Conservation (phyloP, 2,797 vertebrate genomes). For the Channa striata region DNA sequence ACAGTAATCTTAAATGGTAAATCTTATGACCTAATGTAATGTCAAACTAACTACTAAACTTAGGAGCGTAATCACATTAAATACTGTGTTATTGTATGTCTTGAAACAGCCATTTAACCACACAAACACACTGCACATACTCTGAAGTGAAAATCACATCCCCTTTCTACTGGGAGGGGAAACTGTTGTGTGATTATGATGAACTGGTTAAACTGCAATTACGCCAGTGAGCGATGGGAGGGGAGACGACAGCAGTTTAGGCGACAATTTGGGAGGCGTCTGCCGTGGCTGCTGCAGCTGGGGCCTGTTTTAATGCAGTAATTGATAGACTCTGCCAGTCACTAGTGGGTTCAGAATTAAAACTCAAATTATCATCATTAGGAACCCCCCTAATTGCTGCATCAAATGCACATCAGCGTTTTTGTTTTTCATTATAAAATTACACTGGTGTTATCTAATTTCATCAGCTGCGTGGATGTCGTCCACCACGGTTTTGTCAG, state of each 20-base stretch:
- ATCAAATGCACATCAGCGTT: constrained; percentile 77
- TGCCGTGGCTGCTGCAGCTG: constrained; percentile 85
- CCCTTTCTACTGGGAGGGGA: constrained; percentile 44
- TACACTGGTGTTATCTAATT: constrained; percentile 79
- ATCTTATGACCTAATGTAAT: too few relatives aligned
- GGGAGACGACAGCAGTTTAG: constrained; percentile 90
- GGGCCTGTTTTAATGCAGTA: constrained; percentile 88
- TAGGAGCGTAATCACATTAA: neutral
- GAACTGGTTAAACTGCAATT: constrained; percentile 88
- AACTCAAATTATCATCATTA: constrained; percentile 92
- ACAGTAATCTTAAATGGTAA: too few relatives aligned
- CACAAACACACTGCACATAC: constrained; percentile 36
- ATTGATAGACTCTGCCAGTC: constrained; percentile 94
- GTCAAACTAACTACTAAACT: too few relatives aligned
- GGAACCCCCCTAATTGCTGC: constrained; percentile 80
- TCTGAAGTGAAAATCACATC: constrained; percentile 47
- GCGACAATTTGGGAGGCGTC: constrained; percentile 88
- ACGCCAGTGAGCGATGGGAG: constrained; percentile 86
- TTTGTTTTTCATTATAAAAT: constrained; percentile 84
- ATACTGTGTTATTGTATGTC: constrained; percentile 1
- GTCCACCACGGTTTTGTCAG: constrained; percentile 30
- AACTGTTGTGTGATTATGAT: constrained; percentile 82
- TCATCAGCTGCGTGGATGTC: constrained; percentile 66
- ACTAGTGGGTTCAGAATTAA: constrained; percentile 93
- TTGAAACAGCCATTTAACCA: constrained; percentile 35